Percentiles rank a stretch among this genome's conserved stretches.
Conservation (phyloP, 2,888 invertebrate species). For the Mythimna impura region DNA sequence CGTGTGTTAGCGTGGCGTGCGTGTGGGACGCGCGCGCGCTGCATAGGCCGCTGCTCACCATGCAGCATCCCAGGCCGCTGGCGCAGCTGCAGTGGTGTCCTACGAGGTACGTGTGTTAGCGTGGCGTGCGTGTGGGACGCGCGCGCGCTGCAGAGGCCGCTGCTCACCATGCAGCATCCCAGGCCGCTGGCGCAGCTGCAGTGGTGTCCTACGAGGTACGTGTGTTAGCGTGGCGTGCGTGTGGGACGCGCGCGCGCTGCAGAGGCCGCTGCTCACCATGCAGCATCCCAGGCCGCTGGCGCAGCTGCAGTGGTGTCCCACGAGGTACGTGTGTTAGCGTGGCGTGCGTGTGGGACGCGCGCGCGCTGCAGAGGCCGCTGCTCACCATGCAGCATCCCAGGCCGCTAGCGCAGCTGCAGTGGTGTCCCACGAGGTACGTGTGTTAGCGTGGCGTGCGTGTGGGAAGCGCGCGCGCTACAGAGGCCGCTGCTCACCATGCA, state of each 20-base stretch:
- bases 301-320: slow-evolving; percentile 97
- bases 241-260: slow-evolving; percentile 97
- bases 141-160: slow-evolving; percentile 95
- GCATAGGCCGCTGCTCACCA: slow-evolving; percentile 94
- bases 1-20: slow-evolving; percentile 90
- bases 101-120: slow-evolving; percentile 85
- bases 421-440: slow-evolving; percentile 94
- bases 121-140: slow-evolving; percentile 97
- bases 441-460: slow-evolving; percentile 93
- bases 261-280: slow-evolving; percentile 94
- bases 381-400: slow-evolving; percentile 92
- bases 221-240: slow-evolving; percentile 92
- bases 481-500: slow-evolving; percentile 94
- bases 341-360: slow-evolving; percentile 96
- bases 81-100: slow-evolving; percentile 97
- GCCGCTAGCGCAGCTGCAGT: slow-evolving; percentile 93
- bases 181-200: slow-evolving; percentile 94
- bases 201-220: slow-evolving; percentile 95
- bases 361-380: slow-evolving; percentile 96
- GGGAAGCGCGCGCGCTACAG: slow-evolving; percentile 97
- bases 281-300: slow-evolving; percentile 92
- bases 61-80: slow-evolving; percentile 92
- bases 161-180: slow-evolving; percentile 92
- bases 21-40: slow-evolving; percentile 98
- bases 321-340: slow-evolving; percentile 86